Evolutionary conservation across 2,113 vertebrate genomes (phyloP).

Genomic region (Etia nguti): DNA sequence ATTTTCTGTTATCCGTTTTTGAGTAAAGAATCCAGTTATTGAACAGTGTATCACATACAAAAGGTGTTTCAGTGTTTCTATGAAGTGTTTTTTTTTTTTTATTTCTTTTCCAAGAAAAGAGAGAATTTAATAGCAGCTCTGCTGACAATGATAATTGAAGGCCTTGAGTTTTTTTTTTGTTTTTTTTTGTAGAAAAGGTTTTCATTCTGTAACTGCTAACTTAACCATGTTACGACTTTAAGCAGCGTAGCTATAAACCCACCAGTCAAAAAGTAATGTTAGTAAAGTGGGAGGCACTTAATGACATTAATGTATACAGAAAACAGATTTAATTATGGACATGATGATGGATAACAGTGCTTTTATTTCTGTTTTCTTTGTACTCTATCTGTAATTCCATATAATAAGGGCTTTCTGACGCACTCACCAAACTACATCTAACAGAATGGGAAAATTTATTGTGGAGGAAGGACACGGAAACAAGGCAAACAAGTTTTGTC

Average conservation of each 20-base stretch:
- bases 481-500: background rate
- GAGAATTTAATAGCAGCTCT: background rate
- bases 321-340: background rate
- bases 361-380: background rate
- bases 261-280: background rate
- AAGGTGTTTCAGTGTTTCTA: background rate
- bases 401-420: background rate
- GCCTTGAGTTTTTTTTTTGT: background rate
- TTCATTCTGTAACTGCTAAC: background rate
- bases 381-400: background rate
- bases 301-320: background rate
- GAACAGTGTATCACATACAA: background rate
- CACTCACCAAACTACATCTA: background rate
- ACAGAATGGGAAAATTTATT: background rate
- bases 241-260: background rate
- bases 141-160: background rate
- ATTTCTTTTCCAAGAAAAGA: background rate
- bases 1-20: conserved; percentile 4
- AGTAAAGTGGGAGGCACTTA: background rate
- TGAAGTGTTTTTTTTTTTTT: background rate
- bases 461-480: background rate
- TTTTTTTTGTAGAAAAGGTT: background rate
- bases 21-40: background rate
- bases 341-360: background rate
- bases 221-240: background rate